A percentile compares a stretch with the other conserved stretches of the same genome.
Evolutionary conservation across 2,797 vertebrate genomes (phyloP).

Genomic region (Acrocephalus scirpaceus): DNA sequence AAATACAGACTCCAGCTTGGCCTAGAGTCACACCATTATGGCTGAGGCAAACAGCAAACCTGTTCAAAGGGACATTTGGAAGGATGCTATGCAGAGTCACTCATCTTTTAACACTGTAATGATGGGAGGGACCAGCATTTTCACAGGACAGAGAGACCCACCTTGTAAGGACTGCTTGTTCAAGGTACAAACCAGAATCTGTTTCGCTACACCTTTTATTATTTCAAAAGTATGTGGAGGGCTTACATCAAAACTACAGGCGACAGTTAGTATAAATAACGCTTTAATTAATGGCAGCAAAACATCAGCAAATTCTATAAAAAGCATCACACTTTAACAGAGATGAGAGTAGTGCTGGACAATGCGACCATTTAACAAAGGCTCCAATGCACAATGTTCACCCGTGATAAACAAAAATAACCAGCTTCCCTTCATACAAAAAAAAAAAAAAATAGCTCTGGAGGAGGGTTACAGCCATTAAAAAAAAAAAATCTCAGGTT

Average conservation of each 20-base stretch:
- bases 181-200: conserved; percentile 71
- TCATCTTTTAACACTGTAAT: conserved; percentile 39
- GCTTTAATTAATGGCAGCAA: conserved; percentile 78
- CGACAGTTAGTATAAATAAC: conserved; percentile 76
- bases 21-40: conserved; percentile 64
- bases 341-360: conserved; percentile 63
- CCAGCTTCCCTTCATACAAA: background rate
- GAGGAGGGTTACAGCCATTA: background rate
- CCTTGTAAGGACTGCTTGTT: conserved; percentile 49
- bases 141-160: conserved; percentile 33
- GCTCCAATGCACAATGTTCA: conserved; percentile 35
- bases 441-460: background rate
- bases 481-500: background rate
- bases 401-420: conserved; percentile 16
- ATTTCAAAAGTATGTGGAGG: conserved; percentile 66
- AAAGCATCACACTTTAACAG: conserved; percentile 70
- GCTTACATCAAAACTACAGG: conserved; percentile 77
- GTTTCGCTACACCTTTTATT: conserved; percentile 74
- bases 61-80: conserved; percentile 70
- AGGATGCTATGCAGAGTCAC: conserved; percentile 36
- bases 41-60: conserved; percentile 47
- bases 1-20: conserved; percentile 61
- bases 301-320: conserved; percentile 68
- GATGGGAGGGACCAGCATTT: conserved; percentile 35
- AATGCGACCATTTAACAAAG: conserved; percentile 70